A percentile compares a stretch with the other conserved stretches of the same genome.
Conservation (phyloP, 2,888 invertebrate genomes). For the Prosapia bicincta region DNA sequence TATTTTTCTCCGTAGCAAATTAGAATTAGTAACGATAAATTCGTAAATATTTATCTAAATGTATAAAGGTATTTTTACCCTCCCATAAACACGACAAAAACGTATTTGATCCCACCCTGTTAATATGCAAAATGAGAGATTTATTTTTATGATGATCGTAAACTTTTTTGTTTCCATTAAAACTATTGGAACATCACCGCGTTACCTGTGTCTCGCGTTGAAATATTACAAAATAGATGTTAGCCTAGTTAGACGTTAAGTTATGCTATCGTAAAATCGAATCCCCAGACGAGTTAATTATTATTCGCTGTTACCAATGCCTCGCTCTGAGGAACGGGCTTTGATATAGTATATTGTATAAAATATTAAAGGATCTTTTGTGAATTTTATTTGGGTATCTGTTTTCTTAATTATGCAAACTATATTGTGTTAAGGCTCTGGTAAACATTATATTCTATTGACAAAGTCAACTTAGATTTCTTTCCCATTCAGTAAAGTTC, state of each 20-base stretch:
- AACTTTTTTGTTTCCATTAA: neutral
- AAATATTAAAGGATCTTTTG: neutral
- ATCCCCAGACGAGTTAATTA: neutral
- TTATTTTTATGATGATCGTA: constrained; percentile 24
- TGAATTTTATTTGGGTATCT: neutral
- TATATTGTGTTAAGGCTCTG: neutral
- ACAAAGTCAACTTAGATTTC: too few species aligned
- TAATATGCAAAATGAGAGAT: constrained; percentile 25
- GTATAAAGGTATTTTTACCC: neutral
- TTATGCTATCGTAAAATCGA: neutral
- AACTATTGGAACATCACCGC: neutral
- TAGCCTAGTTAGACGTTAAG: neutral
- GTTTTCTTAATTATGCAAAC: neutral
- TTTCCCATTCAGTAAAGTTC: too few species aligned
- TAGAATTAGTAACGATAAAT: neutral
- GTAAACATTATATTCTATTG: too few species aligned
- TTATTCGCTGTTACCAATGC: neutral
- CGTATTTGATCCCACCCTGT: constrained; percentile 18
- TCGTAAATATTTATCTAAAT: constrained; percentile 1
- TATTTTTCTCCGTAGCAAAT: neutral
- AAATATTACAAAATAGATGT: neutral
- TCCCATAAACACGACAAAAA: neutral
- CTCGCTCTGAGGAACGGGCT: neutral
- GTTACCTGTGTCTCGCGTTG: neutral
- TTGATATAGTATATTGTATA: neutral